Conservation (phyloP, 2,797 vertebrate species). For the Hippocampus kuda region DNA sequence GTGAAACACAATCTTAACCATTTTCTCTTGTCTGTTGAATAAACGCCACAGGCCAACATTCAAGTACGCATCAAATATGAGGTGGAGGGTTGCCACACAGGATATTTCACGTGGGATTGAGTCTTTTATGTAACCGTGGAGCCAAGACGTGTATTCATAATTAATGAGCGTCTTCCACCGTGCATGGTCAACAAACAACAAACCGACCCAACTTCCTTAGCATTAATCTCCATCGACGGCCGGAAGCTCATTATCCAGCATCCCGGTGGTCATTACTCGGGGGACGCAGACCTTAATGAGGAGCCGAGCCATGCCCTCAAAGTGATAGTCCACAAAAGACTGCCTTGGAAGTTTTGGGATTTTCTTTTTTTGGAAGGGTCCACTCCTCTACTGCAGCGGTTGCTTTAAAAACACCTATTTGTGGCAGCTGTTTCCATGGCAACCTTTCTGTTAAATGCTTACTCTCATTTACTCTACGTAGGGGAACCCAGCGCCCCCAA, state of each 20-base stretch:
- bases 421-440: neutral
- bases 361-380: neutral
- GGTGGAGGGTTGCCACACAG: neutral
- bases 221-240: constrained; percentile 54
- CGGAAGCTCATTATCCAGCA: constrained; percentile 57
- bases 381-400: neutral
- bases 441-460: neutral
- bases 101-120: neutral
- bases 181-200: neutral
- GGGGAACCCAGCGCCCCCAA: constrained; percentile 93
- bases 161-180: neutral
- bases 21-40: neutral
- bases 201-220: constrained; percentile 52
- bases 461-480: constrained; percentile 54
- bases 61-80: neutral
- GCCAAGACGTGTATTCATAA: neutral
- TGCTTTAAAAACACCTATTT: neutral
- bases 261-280: constrained; percentile 52
- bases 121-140: neutral
- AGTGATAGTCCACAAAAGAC: neutral
- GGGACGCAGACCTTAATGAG: constrained; percentile 56
- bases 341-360: neutral
- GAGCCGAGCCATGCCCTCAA: constrained; percentile 9
- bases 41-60: neutral
- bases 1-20: neutral